Evolutionary conservation across 2,113 vertebrate species (phyloP).

Genomic region (Crotalus tigris): DNA sequence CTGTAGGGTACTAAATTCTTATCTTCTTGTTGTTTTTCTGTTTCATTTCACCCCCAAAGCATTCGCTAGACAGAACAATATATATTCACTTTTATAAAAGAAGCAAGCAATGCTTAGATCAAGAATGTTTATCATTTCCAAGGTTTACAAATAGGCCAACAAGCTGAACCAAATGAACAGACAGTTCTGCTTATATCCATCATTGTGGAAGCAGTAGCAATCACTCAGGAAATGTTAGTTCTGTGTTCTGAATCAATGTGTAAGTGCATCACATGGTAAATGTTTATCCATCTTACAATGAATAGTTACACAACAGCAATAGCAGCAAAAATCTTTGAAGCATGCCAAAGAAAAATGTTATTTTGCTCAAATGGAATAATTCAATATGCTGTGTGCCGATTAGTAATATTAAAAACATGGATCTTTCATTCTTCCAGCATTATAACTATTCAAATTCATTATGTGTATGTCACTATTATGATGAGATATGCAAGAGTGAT

Average conservation of each 20-base stretch:
- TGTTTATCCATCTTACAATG: not conserved
- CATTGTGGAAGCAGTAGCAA: not conserved
- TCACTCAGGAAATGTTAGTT: not conserved
- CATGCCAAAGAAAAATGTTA: not conserved
- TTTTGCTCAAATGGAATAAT: not conserved
- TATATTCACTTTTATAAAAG: not conserved
- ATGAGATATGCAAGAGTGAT: not conserved
- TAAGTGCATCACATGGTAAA: not conserved
- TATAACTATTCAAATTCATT: not conserved
- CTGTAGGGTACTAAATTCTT: not conserved
- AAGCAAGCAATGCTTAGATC: not conserved
- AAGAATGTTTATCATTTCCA: not conserved
- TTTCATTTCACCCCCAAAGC: not conserved
- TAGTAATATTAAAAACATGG: not conserved
- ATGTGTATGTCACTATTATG: not conserved
- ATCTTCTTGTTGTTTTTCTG: not conserved
- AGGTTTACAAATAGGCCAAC: not conserved
- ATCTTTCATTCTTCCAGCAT: not conserved
- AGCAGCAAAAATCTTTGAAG: not conserved
- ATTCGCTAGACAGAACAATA: not conserved
- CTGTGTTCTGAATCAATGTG: not conserved
- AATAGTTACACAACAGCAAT: not conserved
- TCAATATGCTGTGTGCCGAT: not conserved
- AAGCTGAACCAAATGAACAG: not conserved
- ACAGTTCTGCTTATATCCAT: not conserved